Percentiles rank a stretch among this genome's conserved stretches.
These are phyloP conservation scores for Marronus borbonicus DNA, from an alignment of 2,888 invertebrate species.

Conservation along the genomic window DNA sequence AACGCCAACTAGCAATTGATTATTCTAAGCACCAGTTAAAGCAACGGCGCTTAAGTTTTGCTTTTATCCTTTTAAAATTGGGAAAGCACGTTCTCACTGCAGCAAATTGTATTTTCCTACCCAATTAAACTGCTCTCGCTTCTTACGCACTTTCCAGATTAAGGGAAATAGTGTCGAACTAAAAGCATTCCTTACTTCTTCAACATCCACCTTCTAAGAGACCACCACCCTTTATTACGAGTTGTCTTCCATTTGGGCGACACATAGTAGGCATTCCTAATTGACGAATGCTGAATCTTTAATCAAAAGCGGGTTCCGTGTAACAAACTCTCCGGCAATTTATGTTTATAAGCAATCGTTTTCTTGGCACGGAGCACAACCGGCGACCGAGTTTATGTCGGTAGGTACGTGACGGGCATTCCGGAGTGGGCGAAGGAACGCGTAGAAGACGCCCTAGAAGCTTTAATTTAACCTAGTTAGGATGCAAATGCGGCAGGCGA, in stretches of 20 bases:
- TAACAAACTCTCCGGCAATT: slow-evolving; percentile 23
- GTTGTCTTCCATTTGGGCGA: background rate
- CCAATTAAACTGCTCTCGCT: slow-evolving; percentile 6
- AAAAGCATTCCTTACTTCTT: slow-evolving; percentile 5
- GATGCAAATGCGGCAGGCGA: slow-evolving; percentile 22
- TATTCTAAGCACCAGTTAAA: too few species aligned
- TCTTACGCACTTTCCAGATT: background rate
- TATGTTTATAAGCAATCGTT: slow-evolving; percentile 45
- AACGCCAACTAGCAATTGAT: too few species aligned
- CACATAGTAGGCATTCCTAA: slow-evolving; percentile 21
- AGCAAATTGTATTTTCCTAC: slow-evolving; percentile 8
- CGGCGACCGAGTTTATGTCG: slow-evolving; percentile 41
- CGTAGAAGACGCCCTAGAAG: slow-evolving; percentile 9
- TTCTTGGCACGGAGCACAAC: slow-evolving; percentile 33
- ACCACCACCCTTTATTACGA: background rate
- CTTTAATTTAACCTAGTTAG: slow-evolving; percentile 39
- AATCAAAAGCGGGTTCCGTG: slow-evolving; percentile 8
- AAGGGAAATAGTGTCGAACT: slow-evolving; percentile 7
- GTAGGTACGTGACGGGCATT: slow-evolving; percentile 32
- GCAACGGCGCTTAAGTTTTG: background rate
- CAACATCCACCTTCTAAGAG: background rate
- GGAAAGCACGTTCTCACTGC: background rate
- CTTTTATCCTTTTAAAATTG: background rate
- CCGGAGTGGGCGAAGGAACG: background rate
- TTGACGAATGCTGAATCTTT: slow-evolving; percentile 40